These are phyloP conservation scores for Coelopa frigida DNA, from an alignment of 1,140 invertebrate genomes.

Conservation along the genomic window DNA sequence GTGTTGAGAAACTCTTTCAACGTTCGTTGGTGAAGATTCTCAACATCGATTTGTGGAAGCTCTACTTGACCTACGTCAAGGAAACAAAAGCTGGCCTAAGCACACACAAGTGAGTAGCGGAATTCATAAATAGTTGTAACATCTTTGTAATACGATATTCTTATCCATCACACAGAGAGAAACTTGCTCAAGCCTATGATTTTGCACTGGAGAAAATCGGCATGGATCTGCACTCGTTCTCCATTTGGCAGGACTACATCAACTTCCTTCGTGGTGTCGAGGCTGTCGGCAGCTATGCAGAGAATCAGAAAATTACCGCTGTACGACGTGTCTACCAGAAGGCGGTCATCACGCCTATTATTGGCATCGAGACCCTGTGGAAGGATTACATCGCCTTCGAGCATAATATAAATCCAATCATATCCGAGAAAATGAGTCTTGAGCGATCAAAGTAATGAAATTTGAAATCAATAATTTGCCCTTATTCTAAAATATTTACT, in stretches of 20 bases:
- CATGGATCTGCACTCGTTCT: conserved; percentile 92
- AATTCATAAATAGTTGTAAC: neutral
- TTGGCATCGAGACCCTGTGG: conserved; percentile 96
- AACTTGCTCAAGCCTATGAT: conserved; percentile 99
- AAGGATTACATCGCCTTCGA: conserved; percentile 95
- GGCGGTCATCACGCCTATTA: conserved; percentile 93
- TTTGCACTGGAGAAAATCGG: conserved; percentile 99
- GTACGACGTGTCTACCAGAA: conserved; percentile 94
- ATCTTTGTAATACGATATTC: neutral
- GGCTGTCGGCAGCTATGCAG: conserved; percentile 95
- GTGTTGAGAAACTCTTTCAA: conserved; percentile 98
- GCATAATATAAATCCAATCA: conserved; percentile 93
- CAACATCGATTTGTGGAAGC: conserved; percentile 98
- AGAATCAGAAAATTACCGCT: conserved; percentile 98
- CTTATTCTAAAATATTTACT: neutral
- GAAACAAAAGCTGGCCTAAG: conserved; percentile 91
- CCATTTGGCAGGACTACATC: conserved; percentile 97
- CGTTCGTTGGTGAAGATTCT: conserved; percentile 96
- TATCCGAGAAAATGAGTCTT: conserved; percentile 62
- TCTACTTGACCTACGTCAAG: conserved; percentile 96
- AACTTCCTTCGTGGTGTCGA: conserved; percentile 96
- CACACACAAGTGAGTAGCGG: conserved; percentile 87
- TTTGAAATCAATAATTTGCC: neutral
- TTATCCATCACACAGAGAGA: conserved; percentile 63
- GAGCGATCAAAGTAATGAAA: conserved; percentile 42